Base-by-base conservation (phyloP, 2,888 invertebrate genomes). In the Nemurella pictetii region DNA sequence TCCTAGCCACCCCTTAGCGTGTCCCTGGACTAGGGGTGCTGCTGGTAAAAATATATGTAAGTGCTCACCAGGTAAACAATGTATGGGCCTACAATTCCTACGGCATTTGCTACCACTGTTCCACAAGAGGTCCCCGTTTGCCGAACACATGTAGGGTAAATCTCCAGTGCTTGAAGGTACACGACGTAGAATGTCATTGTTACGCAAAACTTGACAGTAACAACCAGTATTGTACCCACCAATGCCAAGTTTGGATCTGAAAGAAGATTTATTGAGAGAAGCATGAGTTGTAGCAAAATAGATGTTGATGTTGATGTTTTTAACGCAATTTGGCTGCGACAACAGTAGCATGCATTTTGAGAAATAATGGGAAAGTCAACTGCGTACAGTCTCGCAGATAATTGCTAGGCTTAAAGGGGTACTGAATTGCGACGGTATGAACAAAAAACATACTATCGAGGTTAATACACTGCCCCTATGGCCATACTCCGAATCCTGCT, bases 71-170 rank as follows among this genome's bases (percentile, higher is more conserved):
- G 88, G 88, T 92, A 92, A 28, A 94, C 92, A 86, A 94, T 90
- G 88, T 93, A 94, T 0, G 94, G 94, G 0, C 92, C 92, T 80
- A 92, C 87, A n/a, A 93, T 91, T 26, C 92, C 92, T 80, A 93
- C 90, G 28, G 90, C 90, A 88, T 92, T 93, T 7, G 92, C 92
- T 78, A 92, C 88, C 55, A 94, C 91, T 84, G 92, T 91, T 35
- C 93, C 93, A 85, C 94, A 88, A 0, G 94, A 92, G 87, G 93
- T 92, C 83, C 94, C 94, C 7, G 94, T 93, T 88, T 94, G 94
- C 28, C 95, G 90, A 36, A 94, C 90, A 87, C 93, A 93, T 0
- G 94, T 94, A 20, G 94, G 94, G 89, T 94, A 94, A 27, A 94
- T 90, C 89, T 95, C 94, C 89, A 94, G 92, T 85, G 93, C 92